phyloP scores from a whole-genome alignment of 2,113 vertebrate species.

The Calyptommatus sinebrachiatus region DNA sequence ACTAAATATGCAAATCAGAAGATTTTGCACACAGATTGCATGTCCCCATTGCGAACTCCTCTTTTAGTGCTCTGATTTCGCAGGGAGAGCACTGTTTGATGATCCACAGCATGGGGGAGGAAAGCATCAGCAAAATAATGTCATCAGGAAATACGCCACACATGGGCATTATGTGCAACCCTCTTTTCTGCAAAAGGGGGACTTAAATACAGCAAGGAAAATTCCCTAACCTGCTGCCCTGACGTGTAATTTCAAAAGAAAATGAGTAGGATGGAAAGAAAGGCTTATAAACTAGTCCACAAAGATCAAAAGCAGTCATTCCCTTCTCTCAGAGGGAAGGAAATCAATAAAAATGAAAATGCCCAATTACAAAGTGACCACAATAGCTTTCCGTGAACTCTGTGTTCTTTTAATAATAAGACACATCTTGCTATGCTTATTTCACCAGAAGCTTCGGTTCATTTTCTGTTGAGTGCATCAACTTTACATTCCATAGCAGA shows the following conservation, averaged over 20 bases:
- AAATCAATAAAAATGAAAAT: constrained; percentile 28
- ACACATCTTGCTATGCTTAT: constrained; percentile 1
- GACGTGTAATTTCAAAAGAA: constrained; percentile 10
- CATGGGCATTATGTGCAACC: background rate
- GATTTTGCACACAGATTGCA: background rate
- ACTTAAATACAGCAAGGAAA: background rate
- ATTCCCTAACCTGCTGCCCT: background rate
- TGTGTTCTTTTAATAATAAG: background rate
- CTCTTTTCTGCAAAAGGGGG: background rate
- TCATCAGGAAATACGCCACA: background rate
- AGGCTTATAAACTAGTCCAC: constrained; percentile 10
- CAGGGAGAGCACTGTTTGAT: background rate
- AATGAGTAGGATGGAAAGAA: constrained; percentile 10
- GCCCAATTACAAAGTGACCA: background rate
- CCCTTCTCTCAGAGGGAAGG: background rate
- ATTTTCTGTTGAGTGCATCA: constrained; percentile 19
- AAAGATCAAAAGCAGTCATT: constrained; percentile 16
- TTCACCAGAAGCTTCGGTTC: constrained; percentile 6
- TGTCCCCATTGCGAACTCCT: background rate
- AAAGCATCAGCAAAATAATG: background rate
- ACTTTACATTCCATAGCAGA: constrained; percentile 38
- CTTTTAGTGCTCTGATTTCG: background rate
- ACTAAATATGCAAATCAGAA: background rate
- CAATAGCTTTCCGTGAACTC: background rate
- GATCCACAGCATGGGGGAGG: background rate